Conservation (phyloP, 2,113 vertebrate species). For the Elgaria multicarinata region DNA sequence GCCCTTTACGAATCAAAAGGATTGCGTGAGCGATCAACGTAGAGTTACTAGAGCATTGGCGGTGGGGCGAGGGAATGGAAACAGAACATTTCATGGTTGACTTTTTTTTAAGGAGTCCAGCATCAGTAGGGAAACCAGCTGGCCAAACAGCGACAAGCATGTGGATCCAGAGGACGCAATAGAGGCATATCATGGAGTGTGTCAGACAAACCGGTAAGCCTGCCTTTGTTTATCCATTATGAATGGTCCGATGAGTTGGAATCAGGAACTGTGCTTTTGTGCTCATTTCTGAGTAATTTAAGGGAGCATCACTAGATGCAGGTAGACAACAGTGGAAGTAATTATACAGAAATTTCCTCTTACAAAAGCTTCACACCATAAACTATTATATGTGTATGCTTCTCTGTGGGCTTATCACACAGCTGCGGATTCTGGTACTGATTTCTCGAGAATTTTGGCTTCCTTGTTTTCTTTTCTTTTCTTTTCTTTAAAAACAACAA, state of each 20-base stretch:
- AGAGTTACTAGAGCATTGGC: neutral
- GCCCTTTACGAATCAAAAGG: neutral
- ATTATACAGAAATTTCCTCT: neutral
- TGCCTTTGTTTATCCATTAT: neutral
- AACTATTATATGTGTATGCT: neutral
- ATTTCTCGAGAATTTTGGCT: too few species aligned
- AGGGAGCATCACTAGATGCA: neutral
- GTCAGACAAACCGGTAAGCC: constrained; percentile 87
- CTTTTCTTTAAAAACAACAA: too few species aligned
- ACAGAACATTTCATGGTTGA: neutral
- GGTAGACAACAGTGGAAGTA: neutral
- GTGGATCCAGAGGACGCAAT: constrained; percentile 82
- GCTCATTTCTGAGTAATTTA: neutral
- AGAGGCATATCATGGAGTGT: constrained; percentile 82
- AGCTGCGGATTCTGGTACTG: too few species aligned
- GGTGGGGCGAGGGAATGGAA: neutral
- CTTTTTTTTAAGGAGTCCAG: constrained; percentile 65
- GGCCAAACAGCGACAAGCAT: constrained; percentile 81
- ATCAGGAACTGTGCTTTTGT: neutral
- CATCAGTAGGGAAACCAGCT: constrained; percentile 61
- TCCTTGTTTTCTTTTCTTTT: too few species aligned
- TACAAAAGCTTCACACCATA: neutral
- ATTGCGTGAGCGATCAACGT: neutral
- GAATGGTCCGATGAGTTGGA: neutral
- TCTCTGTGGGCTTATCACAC: neutral